phyloP scores from a whole-genome alignment of 2,797 vertebrate genomes.

The Sebastes vulpes region DNA sequence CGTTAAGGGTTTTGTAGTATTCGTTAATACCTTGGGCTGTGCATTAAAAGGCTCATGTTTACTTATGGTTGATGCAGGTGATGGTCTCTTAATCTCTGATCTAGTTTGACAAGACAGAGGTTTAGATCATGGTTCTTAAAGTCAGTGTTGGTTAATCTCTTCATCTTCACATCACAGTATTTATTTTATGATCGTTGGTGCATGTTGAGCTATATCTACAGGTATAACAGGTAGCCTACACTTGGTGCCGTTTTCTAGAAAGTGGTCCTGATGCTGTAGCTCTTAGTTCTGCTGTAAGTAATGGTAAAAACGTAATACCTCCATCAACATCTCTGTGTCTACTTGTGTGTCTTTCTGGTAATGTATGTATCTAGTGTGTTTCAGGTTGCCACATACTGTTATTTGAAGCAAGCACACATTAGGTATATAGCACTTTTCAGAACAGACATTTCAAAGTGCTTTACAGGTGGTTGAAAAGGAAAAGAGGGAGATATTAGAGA shows the following conservation, averaged over 20 bases:
- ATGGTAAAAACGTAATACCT: neutral
- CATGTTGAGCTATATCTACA: neutral
- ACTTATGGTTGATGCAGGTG: neutral
- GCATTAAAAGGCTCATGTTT: neutral
- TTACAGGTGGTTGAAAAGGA: neutral
- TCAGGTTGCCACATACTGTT: neutral
- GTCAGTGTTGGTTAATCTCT: neutral
- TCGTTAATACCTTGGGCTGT: neutral
- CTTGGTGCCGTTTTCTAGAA: neutral
- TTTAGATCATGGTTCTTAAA: neutral
- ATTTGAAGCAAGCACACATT: neutral
- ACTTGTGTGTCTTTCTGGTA: neutral
- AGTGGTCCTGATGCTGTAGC: neutral
- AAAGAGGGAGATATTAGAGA: neutral
- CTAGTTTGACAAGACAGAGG: neutral
- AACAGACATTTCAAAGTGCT: neutral
- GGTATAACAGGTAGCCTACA: neutral
- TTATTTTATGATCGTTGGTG: neutral
- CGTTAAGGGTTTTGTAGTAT: neutral
- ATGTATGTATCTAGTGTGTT: neutral
- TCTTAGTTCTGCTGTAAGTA: neutral
- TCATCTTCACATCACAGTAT: neutral
- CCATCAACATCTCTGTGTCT: neutral
- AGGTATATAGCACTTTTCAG: neutral
- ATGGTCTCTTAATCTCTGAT: neutral